phyloP scores from a whole-genome alignment of 2,797 vertebrate genomes.

The Rhabdophis nuchalis region DNA sequence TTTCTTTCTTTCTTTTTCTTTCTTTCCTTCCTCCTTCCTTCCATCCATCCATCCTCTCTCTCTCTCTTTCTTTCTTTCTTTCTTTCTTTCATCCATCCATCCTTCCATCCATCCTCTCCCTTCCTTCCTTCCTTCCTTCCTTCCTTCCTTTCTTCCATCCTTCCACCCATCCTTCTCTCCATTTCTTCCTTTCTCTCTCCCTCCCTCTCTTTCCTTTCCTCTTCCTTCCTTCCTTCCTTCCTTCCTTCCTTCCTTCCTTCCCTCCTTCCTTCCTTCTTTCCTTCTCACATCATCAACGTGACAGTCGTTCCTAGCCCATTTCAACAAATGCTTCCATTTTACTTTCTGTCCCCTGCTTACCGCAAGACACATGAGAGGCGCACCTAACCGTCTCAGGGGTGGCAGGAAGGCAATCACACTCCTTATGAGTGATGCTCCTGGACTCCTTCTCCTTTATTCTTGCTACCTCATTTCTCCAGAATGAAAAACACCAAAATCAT shows the following conservation, averaged over 20 bases:
- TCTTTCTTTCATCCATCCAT: rapidly evolving
- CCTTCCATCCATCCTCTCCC: rapidly evolving
- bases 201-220: neutral
- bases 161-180: too few species aligned
- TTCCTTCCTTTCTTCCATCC: too few species aligned
- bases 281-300: neutral
- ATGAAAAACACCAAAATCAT: neutral
- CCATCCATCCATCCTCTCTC: too few species aligned
- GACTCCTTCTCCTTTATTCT: neutral
- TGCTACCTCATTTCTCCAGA: neutral
- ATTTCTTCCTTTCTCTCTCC: rapidly evolving
- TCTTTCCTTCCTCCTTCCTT: too few species aligned
- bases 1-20: rapidly evolving
- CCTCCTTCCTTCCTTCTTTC: too few species aligned
- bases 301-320: neutral
- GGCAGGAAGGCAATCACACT: neutral
- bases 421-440: neutral
- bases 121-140: rapidly evolving
- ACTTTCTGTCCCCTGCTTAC: neutral
- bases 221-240: neutral
- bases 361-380: neutral
- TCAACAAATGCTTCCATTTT: neutral
- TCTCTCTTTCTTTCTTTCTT: too few species aligned
- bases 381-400: neutral
- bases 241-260: rapidly evolving